Percentiles rank a stretch among this genome's conserved stretches.
phyloP scores from a whole-genome alignment of 2,113 vertebrate genomes.

The Nothoprocta perdicaria region DNA sequence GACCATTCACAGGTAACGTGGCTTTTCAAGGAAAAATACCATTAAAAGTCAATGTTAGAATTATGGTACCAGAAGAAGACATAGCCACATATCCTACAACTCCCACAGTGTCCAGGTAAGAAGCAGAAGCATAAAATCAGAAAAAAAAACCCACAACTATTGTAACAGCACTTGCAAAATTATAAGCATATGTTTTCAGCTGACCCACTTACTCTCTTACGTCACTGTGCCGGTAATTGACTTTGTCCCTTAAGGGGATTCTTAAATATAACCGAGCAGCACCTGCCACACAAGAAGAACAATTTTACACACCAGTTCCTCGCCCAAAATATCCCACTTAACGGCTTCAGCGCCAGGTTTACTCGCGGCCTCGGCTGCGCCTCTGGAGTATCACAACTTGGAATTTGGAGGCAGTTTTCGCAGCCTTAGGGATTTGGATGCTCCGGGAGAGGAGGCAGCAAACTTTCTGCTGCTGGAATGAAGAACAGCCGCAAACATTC shows the following conservation, averaged over 20 bases:
- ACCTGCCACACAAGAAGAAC: slow-evolving; percentile 66
- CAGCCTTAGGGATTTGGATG: neutral
- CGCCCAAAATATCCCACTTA: neutral
- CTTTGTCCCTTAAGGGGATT: slow-evolving; percentile 75
- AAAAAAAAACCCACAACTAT: neutral
- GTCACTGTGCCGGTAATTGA: slow-evolving; percentile 73
- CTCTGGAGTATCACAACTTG: neutral
- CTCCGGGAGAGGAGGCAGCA: neutral
- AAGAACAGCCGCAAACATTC: neutral
- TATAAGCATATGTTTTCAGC: slow-evolving; percentile 40
- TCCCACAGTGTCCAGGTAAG: neutral
- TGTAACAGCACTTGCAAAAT: slow-evolving; percentile 28
- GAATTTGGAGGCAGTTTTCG: neutral
- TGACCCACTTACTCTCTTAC: slow-evolving; percentile 77
- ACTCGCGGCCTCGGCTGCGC: neutral
- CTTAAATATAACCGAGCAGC: slow-evolving; percentile 73
- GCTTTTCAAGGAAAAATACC: neutral
- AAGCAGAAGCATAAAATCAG: neutral
- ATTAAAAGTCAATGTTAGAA: rapidly evolving
- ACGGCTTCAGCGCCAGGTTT: neutral
- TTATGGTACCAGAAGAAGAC: neutral
- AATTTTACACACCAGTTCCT: neutral
- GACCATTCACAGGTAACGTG: neutral
- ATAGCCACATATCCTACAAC: neutral
- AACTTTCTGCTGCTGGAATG: neutral